Base-by-base conservation (phyloP, 2,797 vertebrate genomes). In the Coilia nasus region DNA sequence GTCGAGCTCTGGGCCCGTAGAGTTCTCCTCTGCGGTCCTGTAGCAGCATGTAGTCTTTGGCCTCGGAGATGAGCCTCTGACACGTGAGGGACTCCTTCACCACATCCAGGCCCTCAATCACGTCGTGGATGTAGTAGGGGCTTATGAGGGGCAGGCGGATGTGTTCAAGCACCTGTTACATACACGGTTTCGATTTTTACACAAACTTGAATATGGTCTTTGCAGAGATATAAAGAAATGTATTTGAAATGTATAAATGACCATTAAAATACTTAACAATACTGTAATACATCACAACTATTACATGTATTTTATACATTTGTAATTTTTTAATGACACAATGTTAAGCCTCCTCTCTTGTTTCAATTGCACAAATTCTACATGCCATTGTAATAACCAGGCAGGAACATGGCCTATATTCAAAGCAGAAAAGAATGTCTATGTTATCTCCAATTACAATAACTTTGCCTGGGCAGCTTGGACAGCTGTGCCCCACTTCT, bases 111-210 rank as follows among this genome's bases (percentile, higher is more conserved):
- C 94, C 93, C 91, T 96, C 96, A 0, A 96, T 92, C 59, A 95
- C 91, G 11, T 96, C 96, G 10, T 96, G 96, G 88, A 96, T 95
- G 92, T 95, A 96, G 90, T 96, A 96, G 0, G 96, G 96, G 87
- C 95, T 96, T 84, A 96, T 94, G 6, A 96, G 94, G 82, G 96
- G 94, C 88, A 96, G 91, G 3, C 96, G 93, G 82, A 96, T 93
- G 44, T 96, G 95, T 88, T 96, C 96, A 0, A 96, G 92, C 67
- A 96, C 95, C 96, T 96, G 83, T 17, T 82, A 44, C 28, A 14
- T n/a, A 41, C 35, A 41, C 35, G 35, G n/a, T 1, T 81, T 82
- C 54, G 3, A 82, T 62, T n/a, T 62, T 9, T n/a, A 23, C 1
- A 5, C 19, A 5, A 41, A 19, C 1, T 59, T 67, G 62, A 64